A percentile compares a stretch with the other conserved stretches of the same genome.
phyloP scores from a whole-genome alignment of 2,797 vertebrate genomes.

The Malacoraja senta region DNA sequence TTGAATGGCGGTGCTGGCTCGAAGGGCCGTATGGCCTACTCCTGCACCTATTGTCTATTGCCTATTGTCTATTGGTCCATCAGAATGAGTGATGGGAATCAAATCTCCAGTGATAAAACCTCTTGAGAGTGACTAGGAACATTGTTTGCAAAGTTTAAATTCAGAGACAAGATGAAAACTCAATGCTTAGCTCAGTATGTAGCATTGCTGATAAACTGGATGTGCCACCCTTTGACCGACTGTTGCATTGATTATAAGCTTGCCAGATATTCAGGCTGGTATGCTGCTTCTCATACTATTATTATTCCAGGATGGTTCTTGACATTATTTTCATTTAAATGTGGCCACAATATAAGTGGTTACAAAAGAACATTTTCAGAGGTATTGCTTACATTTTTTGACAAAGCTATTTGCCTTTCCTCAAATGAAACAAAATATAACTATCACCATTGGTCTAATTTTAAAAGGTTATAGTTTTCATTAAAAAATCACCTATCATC shows the following conservation, averaged over 20 bases:
- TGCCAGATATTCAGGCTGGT: not conserved
- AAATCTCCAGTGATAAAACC: not conserved
- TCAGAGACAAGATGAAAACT: not conserved
- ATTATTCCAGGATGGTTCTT: not conserved
- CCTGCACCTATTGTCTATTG: no score
- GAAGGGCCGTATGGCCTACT: no score
- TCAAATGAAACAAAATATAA: not conserved
- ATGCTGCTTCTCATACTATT: not conserved
- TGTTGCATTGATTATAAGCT: not conserved
- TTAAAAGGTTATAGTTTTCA: not conserved
- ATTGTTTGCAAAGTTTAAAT: not conserved
- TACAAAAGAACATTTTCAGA: not conserved
- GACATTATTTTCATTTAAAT: not conserved
- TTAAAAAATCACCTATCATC: not conserved
- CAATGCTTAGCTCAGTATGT: not conserved
- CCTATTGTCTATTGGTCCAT: not conserved
- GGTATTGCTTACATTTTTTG: not conserved
- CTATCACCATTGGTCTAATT: not conserved
- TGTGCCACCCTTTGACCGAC: not conserved
- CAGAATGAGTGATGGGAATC: not conserved
- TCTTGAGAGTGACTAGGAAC: no score
- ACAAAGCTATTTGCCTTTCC: not conserved
- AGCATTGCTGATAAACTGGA: not conserved
- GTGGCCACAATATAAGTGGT: not conserved
- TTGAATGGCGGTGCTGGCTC: no score